phyloP scores from a whole-genome alignment of 2,113 vertebrate species.

The Haemorhous mexicanus region DNA sequence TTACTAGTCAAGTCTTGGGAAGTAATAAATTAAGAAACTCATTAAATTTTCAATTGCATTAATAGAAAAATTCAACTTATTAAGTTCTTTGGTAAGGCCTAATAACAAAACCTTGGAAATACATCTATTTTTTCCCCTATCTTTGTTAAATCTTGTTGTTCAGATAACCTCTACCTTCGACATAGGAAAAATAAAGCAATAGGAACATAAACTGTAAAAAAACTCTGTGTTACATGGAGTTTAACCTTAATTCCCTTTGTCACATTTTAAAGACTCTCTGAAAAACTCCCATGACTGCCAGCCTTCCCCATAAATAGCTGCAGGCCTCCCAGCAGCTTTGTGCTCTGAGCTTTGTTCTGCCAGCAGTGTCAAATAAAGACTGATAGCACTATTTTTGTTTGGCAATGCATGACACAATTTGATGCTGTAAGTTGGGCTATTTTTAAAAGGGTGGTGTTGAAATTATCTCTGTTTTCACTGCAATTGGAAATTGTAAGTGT shows the following conservation, averaged over 20 bases:
- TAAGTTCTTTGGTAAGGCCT: constrained; percentile 34
- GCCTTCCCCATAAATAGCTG: not conserved
- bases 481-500: not conserved
- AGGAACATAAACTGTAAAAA: not conserved
- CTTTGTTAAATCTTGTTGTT: not conserved
- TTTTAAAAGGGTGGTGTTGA: not conserved
- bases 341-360: not conserved
- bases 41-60: constrained; percentile 71
- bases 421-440: not conserved
- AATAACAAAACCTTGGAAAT: constrained; percentile 2
- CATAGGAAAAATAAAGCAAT: not conserved
- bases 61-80: constrained; percentile 49
- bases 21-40: constrained; percentile 67
- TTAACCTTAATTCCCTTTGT: not conserved
- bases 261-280: not conserved
- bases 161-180: not conserved
- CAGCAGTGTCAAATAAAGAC: not conserved
- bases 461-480: not conserved
- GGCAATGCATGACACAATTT: not conserved
- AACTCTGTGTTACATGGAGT: not conserved
- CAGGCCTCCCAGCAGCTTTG: not conserved
- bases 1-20: constrained; percentile 55
- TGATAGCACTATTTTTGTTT: not conserved
- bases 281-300: not conserved
- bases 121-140: not conserved